These are phyloP conservation scores for Elaphurus davidianus DNA, from an alignment of 2,113 vertebrate genomes.

Conservation along the genomic window DNA sequence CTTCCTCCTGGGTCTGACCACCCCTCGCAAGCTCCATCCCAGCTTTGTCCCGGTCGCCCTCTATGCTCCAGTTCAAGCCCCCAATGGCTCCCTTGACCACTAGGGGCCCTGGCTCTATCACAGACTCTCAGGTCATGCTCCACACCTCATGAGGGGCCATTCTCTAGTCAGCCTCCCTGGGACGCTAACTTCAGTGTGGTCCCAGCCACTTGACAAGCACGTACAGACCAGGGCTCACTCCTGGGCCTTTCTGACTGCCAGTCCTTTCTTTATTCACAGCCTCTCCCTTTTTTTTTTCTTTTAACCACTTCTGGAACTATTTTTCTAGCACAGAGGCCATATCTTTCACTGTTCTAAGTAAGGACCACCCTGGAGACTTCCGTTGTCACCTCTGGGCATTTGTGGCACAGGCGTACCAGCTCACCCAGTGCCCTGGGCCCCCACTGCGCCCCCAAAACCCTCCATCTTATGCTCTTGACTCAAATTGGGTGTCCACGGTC, in stretches of 20 bases:
- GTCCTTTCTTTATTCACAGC: neutral
- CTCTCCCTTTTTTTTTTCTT: neutral
- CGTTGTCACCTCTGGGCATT: neutral
- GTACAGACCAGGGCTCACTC: neutral
- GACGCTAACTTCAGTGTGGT: neutral
- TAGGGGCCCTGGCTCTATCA: neutral
- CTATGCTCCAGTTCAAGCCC: neutral
- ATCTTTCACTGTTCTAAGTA: neutral
- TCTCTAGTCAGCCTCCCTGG: neutral
- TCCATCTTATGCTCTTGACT: neutral
- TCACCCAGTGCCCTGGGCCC: neutral
- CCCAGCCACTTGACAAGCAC: too few species aligned
- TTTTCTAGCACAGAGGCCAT: neutral
- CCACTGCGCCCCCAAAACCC: neutral
- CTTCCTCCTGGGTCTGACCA: neutral
- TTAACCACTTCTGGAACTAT: neutral
- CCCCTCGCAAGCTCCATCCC: neutral
- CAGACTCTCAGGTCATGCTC: neutral
- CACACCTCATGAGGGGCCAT: accelerated
- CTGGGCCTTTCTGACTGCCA: neutral
- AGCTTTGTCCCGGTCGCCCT: too few species aligned
- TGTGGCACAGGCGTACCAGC: neutral
- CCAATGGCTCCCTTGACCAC: neutral
- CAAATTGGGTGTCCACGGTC: neutral
- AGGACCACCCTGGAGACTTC: neutral